Percentiles rank a stretch among this genome's conserved stretches.
These are phyloP conservation scores for Planococcus citri DNA, from an alignment of 1,140 invertebrate genomes.

Conservation along the genomic window DNA sequence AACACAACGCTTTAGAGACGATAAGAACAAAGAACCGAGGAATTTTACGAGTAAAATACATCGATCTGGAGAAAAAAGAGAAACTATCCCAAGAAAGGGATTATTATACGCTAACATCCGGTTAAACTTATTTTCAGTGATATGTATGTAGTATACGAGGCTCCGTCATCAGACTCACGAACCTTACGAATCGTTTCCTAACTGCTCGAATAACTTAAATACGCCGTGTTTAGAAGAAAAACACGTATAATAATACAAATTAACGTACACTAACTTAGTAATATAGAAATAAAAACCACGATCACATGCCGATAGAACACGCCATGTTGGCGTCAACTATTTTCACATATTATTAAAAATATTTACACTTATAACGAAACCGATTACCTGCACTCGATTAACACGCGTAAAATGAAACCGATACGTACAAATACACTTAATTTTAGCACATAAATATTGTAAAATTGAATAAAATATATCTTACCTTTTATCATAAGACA, in stretches of 20 bases:
- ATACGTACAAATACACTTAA: neutral
- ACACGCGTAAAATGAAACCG: neutral
- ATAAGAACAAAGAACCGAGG: too few relatives aligned
- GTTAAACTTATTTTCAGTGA: neutral
- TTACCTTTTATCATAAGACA: constrained; percentile 20
- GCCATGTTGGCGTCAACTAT: constrained; percentile 16
- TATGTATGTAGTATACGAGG: neutral
- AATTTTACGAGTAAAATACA: too few relatives aligned
- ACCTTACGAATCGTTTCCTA: too few relatives aligned
- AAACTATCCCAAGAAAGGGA: too few relatives aligned
- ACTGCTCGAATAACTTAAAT: too few relatives aligned
- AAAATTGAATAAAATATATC: constrained; percentile 2
- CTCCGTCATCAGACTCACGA: too few relatives aligned
- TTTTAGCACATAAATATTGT: neutral
- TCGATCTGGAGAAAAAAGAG: too few relatives aligned
- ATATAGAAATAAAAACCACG: neutral
- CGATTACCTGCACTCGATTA: neutral
- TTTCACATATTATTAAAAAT: neutral
- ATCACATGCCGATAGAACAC: constrained; percentile 18
- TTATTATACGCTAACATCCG: neutral
- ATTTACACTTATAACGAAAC: neutral
- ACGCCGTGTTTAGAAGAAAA: too few relatives aligned
- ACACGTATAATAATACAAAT: too few relatives aligned
- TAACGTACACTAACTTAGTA: neutral
- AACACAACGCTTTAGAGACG: too few relatives aligned